Conservation (phyloP, 2,888 invertebrate genomes). For the Hirtodrosophila cameraria region DNA sequence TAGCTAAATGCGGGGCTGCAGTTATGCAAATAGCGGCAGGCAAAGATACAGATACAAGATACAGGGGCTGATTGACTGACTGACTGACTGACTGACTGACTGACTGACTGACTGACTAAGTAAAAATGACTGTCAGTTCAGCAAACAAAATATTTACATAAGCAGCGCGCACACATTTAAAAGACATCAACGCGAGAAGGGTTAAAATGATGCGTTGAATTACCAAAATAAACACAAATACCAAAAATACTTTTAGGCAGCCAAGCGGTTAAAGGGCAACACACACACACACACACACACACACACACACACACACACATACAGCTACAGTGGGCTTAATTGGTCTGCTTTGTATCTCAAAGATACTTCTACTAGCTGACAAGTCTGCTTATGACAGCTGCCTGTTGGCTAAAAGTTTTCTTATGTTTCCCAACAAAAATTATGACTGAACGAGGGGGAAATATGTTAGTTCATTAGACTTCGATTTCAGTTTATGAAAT, state of each 20-base stretch:
- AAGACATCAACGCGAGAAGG: conserved; percentile 67
- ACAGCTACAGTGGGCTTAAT: conserved; percentile 51
- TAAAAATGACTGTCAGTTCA: not conserved
- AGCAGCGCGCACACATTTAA: conserved; percentile 70
- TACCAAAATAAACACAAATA: conserved; percentile 75
- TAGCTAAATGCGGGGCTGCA: conserved; percentile 55
- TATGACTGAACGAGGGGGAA: conserved; percentile 14
- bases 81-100: conserved; percentile 9
- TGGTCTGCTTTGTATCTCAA: conserved; percentile 67
- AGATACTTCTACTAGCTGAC: conserved; percentile 58
- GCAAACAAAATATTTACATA: conserved; percentile 69
- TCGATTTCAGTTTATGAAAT: conserved; percentile 46
- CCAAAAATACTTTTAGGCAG: conserved; percentile 67
- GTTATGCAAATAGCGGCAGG: conserved; percentile 59
- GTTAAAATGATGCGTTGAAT: conserved; percentile 73
- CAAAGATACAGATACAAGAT: conserved; percentile 22
- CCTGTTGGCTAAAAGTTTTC: conserved; percentile 56
- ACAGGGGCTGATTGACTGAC: conserved; percentile 20
- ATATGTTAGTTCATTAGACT: conserved; percentile 61
- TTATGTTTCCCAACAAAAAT: conserved; percentile 31
- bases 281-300: conserved; percentile 21
- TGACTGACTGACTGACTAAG: not conserved
- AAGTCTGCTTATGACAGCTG: conserved; percentile 72
- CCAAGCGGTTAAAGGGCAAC: conserved; percentile 28
- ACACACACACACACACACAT: conserved; percentile 10